Base-by-base conservation (phyloP, 2,113 vertebrate species). In the Zosterops pallidus region DNA sequence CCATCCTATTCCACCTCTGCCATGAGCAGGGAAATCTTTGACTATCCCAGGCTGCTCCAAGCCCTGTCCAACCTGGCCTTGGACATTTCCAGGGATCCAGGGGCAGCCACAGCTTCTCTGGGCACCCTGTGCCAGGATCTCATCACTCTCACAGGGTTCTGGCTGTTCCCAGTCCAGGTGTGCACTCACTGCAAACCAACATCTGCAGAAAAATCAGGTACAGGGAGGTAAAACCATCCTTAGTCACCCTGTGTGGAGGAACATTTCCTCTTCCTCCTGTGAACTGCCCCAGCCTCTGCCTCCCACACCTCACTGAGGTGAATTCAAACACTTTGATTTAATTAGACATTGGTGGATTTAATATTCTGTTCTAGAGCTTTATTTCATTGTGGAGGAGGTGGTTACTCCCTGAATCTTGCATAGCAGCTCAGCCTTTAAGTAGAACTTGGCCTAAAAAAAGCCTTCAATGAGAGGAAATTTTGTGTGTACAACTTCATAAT, bases 1-100 rank as follows among this genome's bases (percentile, higher is more conserved):
- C 0, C 18, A 23, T 44, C 2, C 4, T 0, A 0, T 42, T 0
- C 57, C 29, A 64, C 9, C 21, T 31, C 22, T 28, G 31, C 35
- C 57, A 14, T 6, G 50, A 19, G 3, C 86, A 72, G 50, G 22
- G 59, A 57, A 22, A 37, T 6, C 50, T 81, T 0, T 26, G 52
- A 46, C 52, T 28, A 2, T 26, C 52, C 60, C 77, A 67, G 86
- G 44, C 0, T 39, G 52, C 39, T 59, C 46, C 75, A 1, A 69
- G n/a, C 65, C 56, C 20, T 6, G 7, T 63, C 65, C 76, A 72
- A 0, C 59, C 50, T 80, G 86, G 35, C 35, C 60, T 67, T 16
- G 78, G 53, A 0, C 69, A 68, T 39, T 82, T 0, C 28, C 78
- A 68, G 33, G 46, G 77, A 53, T 60, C 35, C 62, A 76, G 69